A percentile compares a stretch with the other conserved stretches of the same genome.
Conservation (phyloP, 2,888 invertebrate genomes). For the Eretmocerus hayati region DNA sequence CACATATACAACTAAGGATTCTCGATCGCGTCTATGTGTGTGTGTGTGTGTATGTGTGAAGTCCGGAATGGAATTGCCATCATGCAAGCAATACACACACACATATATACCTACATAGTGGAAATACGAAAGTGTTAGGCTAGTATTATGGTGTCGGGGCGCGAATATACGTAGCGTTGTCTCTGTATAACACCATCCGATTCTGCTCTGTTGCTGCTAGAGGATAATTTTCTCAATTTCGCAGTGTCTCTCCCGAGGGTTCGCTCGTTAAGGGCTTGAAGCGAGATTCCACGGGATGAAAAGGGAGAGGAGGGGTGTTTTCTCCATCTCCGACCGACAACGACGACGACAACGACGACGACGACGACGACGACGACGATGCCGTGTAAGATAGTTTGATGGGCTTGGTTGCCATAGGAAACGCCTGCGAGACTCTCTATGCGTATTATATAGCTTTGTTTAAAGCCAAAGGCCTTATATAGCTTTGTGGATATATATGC, state of each 20-base stretch:
- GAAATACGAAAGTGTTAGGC: too few species aligned
- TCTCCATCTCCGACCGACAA: too few species aligned
- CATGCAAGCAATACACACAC: too few species aligned
- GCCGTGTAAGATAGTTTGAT: slow-evolving; percentile 46
- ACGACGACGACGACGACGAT: slow-evolving; percentile 20
- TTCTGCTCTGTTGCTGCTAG: too few species aligned
- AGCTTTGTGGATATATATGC: too few species aligned
- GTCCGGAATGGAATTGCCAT: too few species aligned
- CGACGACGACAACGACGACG: slow-evolving; percentile 26
- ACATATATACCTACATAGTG: too few species aligned
- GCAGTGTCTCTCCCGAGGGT: slow-evolving; percentile 40
- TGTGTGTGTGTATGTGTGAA: too few species aligned
- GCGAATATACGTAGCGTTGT: slow-evolving; percentile 25
- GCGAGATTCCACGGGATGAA: slow-evolving; percentile 43
- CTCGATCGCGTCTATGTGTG: too few species aligned
- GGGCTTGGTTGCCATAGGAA: slow-evolving; percentile 46
- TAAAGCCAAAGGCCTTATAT: too few species aligned
- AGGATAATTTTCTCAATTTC: slow-evolving; percentile 48
- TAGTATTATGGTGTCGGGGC: slow-evolving; percentile 25
- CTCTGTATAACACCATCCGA: too few species aligned
- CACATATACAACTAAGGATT: not conserved
- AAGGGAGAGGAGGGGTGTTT: slow-evolving; percentile 18
- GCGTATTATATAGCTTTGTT: too few species aligned
- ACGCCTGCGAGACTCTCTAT: slow-evolving; percentile 20
- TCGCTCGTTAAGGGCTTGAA: slow-evolving; percentile 45